Evolutionary conservation across 2,888 invertebrate genomes (phyloP).

Genomic region (Fabriciana adippe): DNA sequence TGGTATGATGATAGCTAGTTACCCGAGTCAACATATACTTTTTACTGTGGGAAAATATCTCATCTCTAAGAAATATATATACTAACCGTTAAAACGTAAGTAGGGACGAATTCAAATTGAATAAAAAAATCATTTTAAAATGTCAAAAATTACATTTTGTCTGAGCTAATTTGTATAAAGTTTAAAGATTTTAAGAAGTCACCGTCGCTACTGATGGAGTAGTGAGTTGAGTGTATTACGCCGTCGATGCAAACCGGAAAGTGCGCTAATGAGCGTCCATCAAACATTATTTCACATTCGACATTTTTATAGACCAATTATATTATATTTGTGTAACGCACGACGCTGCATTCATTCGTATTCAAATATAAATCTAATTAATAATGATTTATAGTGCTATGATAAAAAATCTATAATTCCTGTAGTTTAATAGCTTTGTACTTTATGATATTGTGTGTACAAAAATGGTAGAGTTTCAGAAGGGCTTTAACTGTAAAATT

Average conservation of each 20-base stretch:
- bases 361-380: slow-evolving; percentile 30
- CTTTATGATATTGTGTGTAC: not conserved
- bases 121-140: no score
- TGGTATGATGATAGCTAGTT: no score
- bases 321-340: slow-evolving; percentile 36
- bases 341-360: slow-evolving; percentile 21
- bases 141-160: no score
- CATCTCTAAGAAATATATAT: no score
- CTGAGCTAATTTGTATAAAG: no score
- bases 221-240: slow-evolving; percentile 6
- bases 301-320: slow-evolving; percentile 45
- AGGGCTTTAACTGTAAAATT: no score
- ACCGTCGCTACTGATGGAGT: not conserved
- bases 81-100: no score
- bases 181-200: not conserved
- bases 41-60: no score
- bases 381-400: slow-evolving; percentile 27
- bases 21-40: no score
- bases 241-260: slow-evolving; percentile 20
- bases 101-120: no score
- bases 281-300: slow-evolving; percentile 38
- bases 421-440: not conserved
- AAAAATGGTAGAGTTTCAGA: no score
- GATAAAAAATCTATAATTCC: not conserved
- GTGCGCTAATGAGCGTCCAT: slow-evolving; percentile 31